These are phyloP conservation scores for Cinclus mexicanus DNA, from an alignment of 2,113 vertebrate genomes.

Conservation along the genomic window DNA sequence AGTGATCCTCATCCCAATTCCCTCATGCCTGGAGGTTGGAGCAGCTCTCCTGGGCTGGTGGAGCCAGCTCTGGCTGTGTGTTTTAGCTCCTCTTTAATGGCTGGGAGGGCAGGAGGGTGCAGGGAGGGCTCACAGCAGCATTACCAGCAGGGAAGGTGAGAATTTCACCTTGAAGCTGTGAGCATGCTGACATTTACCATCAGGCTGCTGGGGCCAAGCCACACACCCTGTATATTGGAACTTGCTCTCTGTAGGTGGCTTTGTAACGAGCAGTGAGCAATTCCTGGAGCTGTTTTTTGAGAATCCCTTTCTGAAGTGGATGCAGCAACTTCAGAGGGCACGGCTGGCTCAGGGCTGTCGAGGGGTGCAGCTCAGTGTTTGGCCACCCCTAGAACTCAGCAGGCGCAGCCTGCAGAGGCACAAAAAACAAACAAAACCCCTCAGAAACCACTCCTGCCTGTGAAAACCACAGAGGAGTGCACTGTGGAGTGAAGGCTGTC, in stretches of 20 bases:
- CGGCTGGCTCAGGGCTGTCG: not conserved
- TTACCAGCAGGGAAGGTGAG: not conserved
- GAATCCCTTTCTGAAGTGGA: not conserved
- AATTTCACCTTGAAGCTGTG: not conserved
- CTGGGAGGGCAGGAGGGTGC: not conserved
- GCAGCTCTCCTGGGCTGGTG: not conserved
- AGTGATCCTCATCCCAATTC: not conserved
- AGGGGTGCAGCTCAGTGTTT: not conserved
- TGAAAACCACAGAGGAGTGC: not conserved
- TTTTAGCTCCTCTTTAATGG: not conserved
- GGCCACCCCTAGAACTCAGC: not conserved
- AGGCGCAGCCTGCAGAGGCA: not conserved
- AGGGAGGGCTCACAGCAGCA: not conserved
- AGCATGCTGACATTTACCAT: not conserved
- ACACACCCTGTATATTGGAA: not conserved
- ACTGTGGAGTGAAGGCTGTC: not conserved
- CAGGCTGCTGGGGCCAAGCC: not conserved
- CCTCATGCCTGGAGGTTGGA: not conserved
- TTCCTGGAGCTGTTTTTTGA: not conserved
- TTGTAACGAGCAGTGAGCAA: not conserved
- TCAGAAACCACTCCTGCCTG: not conserved
- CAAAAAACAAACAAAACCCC: not conserved
- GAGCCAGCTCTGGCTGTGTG: not conserved
- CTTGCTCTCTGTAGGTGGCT: not conserved
- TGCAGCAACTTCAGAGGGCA: rapidly evolving